Percentiles rank a stretch among this genome's conserved stretches.
phyloP scores from a whole-genome alignment of 2,113 vertebrate genomes.

The Alouatta palliata region DNA sequence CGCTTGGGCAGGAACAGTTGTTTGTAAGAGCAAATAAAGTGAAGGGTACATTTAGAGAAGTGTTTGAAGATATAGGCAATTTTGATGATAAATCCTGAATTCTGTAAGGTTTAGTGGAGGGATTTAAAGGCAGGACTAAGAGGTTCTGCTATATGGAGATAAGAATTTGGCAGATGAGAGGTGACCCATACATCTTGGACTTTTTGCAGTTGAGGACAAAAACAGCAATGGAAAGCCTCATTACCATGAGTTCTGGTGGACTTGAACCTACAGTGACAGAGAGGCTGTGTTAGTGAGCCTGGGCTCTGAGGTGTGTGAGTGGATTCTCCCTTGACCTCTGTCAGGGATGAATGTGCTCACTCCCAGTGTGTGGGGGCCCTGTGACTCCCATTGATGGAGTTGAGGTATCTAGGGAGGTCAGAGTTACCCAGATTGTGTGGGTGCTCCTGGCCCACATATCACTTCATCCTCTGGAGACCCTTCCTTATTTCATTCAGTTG shows the following conservation, averaged over 20 bases:
- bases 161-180: not conserved
- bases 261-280: not conserved
- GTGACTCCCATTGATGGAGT: not conserved
- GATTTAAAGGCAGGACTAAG: not conserved
- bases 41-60: not conserved
- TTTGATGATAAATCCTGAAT: not conserved
- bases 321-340: not conserved
- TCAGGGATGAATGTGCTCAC: not conserved
- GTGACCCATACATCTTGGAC: not conserved
- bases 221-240: not conserved
- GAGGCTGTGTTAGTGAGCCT: not conserved
- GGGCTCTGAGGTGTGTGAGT: not conserved
- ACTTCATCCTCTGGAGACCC: not conserved
- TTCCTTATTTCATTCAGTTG: not conserved
- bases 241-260: not conserved
- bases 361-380: not conserved
- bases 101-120: not conserved
- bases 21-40: not conserved
- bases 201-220: not conserved
- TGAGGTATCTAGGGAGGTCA: not conserved
- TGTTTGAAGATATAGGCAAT: not conserved
- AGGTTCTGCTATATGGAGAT: not conserved
- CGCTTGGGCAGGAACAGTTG: not conserved
- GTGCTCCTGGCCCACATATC: not conserved
- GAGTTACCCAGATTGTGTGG: not conserved